These are phyloP conservation scores for Sclerodermus sp. DNA, from an alignment of 2,888 invertebrate genomes.

Conservation along the genomic window DNA sequence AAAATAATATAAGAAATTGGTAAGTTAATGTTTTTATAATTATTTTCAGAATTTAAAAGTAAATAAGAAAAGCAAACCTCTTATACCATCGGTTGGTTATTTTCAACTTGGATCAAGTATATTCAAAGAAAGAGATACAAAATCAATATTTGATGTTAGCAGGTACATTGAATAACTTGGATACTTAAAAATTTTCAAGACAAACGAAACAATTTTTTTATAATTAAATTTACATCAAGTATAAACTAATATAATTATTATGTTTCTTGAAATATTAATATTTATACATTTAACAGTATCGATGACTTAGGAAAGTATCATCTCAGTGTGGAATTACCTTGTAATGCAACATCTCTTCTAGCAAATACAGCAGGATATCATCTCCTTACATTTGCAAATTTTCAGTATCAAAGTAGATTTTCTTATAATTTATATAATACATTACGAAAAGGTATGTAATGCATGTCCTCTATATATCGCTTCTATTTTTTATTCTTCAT, in stretches of 20 bases:
- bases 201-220: too few species aligned
- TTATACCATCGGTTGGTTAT: slow-evolving; percentile 47
- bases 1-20: not conserved
- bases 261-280: too few species aligned
- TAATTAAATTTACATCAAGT: slow-evolving; percentile 3
- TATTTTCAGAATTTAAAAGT: slow-evolving; percentile 10
- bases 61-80: slow-evolving; percentile 20
- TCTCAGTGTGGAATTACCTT: slow-evolving; percentile 43
- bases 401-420: slow-evolving; percentile 50
- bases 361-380: slow-evolving; percentile 49
- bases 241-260: too few species aligned
- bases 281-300: too few species aligned
- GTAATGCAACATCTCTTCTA: slow-evolving; percentile 49
- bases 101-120: slow-evolving; percentile 46
- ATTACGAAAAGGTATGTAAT: slow-evolving; percentile 37
- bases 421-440: slow-evolving; percentile 50
- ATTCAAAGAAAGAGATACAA: slow-evolving; percentile 35
- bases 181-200: too few species aligned
- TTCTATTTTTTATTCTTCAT: not conserved
- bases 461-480: not conserved
- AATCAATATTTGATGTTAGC: slow-evolving; percentile 47
- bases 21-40: too few species aligned
- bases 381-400: slow-evolving; percentile 46
- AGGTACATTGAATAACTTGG: slow-evolving; percentile 24
- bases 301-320: slow-evolving; percentile 46